Evolutionary conservation across 2,888 invertebrate species (phyloP), one percentile per base, ranked within the genome.

Genomic region (Dynastes grantii): DNA sequence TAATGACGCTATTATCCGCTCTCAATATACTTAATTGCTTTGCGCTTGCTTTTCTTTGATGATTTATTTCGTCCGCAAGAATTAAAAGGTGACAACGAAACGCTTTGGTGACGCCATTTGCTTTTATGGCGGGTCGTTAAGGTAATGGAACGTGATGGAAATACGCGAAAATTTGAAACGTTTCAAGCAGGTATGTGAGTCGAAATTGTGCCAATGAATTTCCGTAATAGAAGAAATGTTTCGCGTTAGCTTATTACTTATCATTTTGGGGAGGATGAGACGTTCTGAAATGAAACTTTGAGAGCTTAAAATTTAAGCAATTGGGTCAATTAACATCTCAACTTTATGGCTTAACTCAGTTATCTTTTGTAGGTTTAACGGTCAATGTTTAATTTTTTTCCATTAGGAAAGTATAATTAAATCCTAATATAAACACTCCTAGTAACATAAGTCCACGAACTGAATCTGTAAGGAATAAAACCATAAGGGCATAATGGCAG

Each of bases 11-110:
- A 68, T 68, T 40, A 61, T 58, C 29, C 55, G 40, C 40, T 40
- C 58, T 22, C 58, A 61, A 67, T 67, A 67, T 22, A 45, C 67
- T 49, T 67, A 67, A 67, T 67, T 67, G 67, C 67, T 22, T 27
- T 32, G 63, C 63, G 29, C 63, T 32, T n/a, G 29, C 63, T 63
- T n/a, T 63, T 32, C 63, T 29, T 63, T 63, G 29, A 63, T 63
- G 63, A 63, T 32, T 32, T 32, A 63, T 63, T 63, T 5, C 63
- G 63, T 8, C 32, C 32, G 63, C 63, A 63, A 32, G 63, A 32
- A 63, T 63, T 63, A 63, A 32, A 63, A 63, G 63, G 63, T 63
- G 63, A 63, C 32, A 63, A 29, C 29, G 13, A 11, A 63, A 32
- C 55, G 55, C 55, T 55, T 22, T 27, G 1, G 55, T 22, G 22